Percentiles rank a stretch among this genome's conserved stretches.
phyloP scores from a whole-genome alignment of 2,797 vertebrate genomes.

The Pseudopleuronectes americanus region DNA sequence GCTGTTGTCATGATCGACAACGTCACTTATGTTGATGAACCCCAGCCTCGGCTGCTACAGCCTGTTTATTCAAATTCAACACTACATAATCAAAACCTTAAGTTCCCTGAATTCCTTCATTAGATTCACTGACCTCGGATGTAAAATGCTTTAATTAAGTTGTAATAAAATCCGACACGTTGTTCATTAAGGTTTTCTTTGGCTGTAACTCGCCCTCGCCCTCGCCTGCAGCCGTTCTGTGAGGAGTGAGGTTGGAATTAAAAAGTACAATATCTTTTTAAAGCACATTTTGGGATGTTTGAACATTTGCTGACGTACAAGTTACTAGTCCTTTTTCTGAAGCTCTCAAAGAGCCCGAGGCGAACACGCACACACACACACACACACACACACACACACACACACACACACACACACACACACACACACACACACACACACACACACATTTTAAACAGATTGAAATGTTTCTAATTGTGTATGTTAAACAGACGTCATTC shows the following conservation, averaged over 20 bases:
- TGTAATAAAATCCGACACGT: too few relatives aligned
- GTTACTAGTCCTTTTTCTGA: slow-evolving; percentile 1
- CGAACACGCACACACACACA: neutral
- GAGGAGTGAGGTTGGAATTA: slow-evolving; percentile 13
- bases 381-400: too few relatives aligned
- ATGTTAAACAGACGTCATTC: slow-evolving; percentile 32
- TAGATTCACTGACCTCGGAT: too few relatives aligned
- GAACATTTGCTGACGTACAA: slow-evolving; percentile 9
- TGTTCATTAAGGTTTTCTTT: neutral
- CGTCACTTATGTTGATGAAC: too few relatives aligned
- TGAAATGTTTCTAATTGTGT: slow-evolving; percentile 43
- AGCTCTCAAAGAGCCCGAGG: slow-evolving; percentile 5
- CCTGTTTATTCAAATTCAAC: too few relatives aligned
- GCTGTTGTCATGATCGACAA: too few relatives aligned
- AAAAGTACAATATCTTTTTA: slow-evolving; percentile 31
- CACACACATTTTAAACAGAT: slow-evolving; percentile 19
- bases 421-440: neutral
- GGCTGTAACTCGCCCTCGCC: slow-evolving; percentile 27
- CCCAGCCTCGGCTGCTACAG: too few relatives aligned
- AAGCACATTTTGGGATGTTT: slow-evolving; percentile 33
- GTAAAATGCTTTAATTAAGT: too few relatives aligned
- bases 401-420: neutral
- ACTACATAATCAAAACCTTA: too few relatives aligned
- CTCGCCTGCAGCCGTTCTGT: slow-evolving; percentile 2
- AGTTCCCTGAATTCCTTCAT: too few relatives aligned